Percentiles rank a stretch among this genome's conserved stretches.
Evolutionary conservation across 2,888 invertebrate species (phyloP).

Genomic region (Erebia palarica): DNA sequence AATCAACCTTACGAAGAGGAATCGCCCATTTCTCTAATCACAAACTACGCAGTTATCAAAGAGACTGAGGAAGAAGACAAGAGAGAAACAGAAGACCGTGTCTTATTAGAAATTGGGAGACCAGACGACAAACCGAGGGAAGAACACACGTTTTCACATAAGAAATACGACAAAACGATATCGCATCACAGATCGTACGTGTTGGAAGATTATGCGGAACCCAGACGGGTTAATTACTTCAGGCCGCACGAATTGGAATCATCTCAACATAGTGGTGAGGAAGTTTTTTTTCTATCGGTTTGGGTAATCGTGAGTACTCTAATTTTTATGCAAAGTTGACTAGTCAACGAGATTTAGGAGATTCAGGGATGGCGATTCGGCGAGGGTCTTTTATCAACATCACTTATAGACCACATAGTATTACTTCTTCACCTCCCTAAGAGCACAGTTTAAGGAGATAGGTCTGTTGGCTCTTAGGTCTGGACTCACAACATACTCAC

Average conservation of each 20-base stretch:
- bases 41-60: conserved; percentile 69
- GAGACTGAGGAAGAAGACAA: conserved; percentile 66
- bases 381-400: no score
- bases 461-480: no score
- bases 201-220: conserved; percentile 69
- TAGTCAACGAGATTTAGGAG: no score
- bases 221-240: conserved; percentile 62
- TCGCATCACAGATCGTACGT: conserved; percentile 76
- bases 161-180: conserved; percentile 79
- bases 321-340: no score
- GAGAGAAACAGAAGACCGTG: conserved; percentile 65
- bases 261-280: conserved; percentile 58
- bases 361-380: no score
- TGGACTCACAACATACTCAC: no score
- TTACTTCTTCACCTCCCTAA: no score
- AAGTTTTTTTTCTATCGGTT: background rate
- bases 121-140: conserved; percentile 74
- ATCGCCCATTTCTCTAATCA: conserved; percentile 67
- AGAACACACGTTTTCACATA: conserved; percentile 75
- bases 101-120: conserved; percentile 78
- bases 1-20: conserved; percentile 67
- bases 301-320: no score
- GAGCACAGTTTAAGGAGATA: no score
- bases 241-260: conserved; percentile 68
- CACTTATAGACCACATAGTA: no score